A percentile compares a stretch with the other conserved stretches of the same genome.
These are phyloP conservation scores for Mastomys natalensis DNA, from an alignment of 2,113 vertebrate genomes.

Conservation along the genomic window DNA sequence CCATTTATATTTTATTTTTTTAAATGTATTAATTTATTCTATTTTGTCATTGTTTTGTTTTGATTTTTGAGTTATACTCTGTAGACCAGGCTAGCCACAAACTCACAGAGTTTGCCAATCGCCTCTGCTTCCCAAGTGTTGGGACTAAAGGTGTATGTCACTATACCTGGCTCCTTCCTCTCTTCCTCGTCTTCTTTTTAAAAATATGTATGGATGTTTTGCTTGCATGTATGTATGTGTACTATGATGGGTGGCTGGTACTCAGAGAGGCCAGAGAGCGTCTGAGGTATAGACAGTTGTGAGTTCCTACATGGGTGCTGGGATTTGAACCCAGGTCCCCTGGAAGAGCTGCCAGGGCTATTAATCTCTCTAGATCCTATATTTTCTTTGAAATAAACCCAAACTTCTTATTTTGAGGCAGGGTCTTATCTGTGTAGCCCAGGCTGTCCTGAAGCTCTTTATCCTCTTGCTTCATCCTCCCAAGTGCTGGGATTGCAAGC, in stretches of 20 bases:
- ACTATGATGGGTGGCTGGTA: background rate
- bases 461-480: background rate
- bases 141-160: background rate
- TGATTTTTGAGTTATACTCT: background rate
- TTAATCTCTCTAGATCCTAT: background rate
- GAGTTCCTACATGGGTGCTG: background rate
- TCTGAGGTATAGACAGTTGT: background rate
- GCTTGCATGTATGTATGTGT: background rate
- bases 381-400: background rate
- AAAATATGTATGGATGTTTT: background rate
- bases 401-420: background rate
- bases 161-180: background rate
- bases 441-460: background rate
- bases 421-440: background rate
- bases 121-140: background rate
- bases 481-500: background rate
- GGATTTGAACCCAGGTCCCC: background rate
- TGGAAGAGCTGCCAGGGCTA: background rate
- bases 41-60: background rate
- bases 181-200: background rate
- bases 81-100: background rate
- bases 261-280: background rate
- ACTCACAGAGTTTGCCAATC: background rate
- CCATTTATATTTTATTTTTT: background rate
- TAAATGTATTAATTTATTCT: background rate